Base-by-base conservation (phyloP, 2,113 vertebrate species). In the Antechinus stuartii region DNA sequence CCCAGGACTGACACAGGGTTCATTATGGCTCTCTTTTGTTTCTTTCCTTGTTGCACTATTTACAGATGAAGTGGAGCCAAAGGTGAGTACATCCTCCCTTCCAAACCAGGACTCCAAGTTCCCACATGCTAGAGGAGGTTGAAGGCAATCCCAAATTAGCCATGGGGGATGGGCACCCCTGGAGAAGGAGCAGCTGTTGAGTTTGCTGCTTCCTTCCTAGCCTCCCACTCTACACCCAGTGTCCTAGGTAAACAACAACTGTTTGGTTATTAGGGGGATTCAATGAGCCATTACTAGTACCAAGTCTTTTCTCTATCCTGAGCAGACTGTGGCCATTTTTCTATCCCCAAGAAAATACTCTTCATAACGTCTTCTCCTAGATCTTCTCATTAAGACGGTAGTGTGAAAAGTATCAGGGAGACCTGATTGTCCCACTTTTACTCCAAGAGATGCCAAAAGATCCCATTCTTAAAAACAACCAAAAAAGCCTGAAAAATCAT, bases 201-300 rank as follows among this genome's bases (percentile, higher is more conserved):
- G 68, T 96, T 42, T 84, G 61, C 52, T 11, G 2, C 96, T 97
- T 97, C 97, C 97, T 96, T 84, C 68, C 68, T 42, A n/a, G 97
- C 97, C 94, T 94, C 97, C 97, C 96, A 93, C 97, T 90, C 53
- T 90, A 61, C 96, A 19, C 95, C 91, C n/a, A 49, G 42, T 46
- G 90, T 55, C 53, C 61, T 54, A 93, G 93, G 91, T 68, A 84
- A 56, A 0, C 55, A 68, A 95, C 97, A 95, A 93, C 90, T 94
- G 95, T 94, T 25, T 42, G 90, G 92, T 92, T 96, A 95, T 90
- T 94, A 89, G 9, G 61, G 95, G 97, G 91, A 35, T 61, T 84
- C 54, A 5, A 46, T 3, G 94, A 94, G 84, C 95, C 49, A n/a
- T 56, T 95, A 68, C 94, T 96, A 94, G 94, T 54, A 90, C 93